phyloP scores from a whole-genome alignment of 1,140 invertebrate genomes.

The Leptinotarsa lineolata region DNA sequence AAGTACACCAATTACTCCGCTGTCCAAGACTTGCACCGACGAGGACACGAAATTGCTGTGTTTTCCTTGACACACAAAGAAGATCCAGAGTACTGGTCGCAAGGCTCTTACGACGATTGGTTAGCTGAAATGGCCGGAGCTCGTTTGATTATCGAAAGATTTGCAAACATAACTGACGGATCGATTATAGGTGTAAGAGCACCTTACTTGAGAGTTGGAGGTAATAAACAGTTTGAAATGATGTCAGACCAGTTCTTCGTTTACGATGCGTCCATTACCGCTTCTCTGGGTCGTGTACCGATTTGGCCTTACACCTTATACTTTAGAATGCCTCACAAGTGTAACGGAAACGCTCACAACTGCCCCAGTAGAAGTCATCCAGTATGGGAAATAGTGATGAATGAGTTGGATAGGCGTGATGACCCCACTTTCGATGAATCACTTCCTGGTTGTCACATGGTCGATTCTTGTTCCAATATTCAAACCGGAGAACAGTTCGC shows the following conservation, averaged over 20 bases:
- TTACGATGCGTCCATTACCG: constrained; percentile 92
- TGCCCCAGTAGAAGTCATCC: constrained; percentile 88
- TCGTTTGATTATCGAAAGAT: constrained; percentile 82
- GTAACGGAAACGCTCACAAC: constrained; percentile 90
- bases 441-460: constrained; percentile 90
- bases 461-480: constrained; percentile 91
- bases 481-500: constrained; percentile 87
- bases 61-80: constrained; percentile 94
- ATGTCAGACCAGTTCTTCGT: constrained; percentile 94
- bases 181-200: constrained; percentile 87
- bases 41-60: constrained; percentile 91
- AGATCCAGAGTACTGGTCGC: constrained; percentile 86
- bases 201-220: constrained; percentile 88
- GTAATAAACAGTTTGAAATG: constrained; percentile 95
- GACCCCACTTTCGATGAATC: constrained; percentile 90
- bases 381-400: constrained; percentile 96
- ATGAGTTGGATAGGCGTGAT: constrained; percentile 88
- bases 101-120: constrained; percentile 89
- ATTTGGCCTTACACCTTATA: constrained; percentile 96
- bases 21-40: constrained; percentile 87
- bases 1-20: constrained; percentile 96
- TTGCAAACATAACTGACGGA: constrained; percentile 89
- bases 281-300: constrained; percentile 82
- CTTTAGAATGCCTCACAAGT: constrained; percentile 94
- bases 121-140: constrained; percentile 95